Conservation (phyloP, 2,797 vertebrate genomes). For the Muraenolepis orangiensis region DNA sequence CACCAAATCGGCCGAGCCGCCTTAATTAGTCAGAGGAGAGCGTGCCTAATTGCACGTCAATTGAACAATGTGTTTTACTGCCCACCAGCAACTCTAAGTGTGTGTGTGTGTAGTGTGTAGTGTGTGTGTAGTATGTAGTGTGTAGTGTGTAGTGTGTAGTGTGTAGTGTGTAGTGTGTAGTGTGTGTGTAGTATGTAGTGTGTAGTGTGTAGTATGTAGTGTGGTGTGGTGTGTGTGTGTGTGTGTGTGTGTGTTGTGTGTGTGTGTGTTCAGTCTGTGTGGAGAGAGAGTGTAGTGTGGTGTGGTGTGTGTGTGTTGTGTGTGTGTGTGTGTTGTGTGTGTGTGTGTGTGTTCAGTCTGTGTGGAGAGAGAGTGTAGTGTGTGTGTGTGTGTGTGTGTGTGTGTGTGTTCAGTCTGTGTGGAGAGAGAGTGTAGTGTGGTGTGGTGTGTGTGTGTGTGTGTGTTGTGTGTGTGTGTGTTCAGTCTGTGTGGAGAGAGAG, state of each 20-base stretch:
- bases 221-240: too few species aligned
- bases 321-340: not conserved
- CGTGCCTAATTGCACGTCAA: conserved; percentile 71
- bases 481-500: too few species aligned
- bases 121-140: not conserved
- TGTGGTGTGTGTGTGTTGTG: not conserved
- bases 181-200: not conserved
- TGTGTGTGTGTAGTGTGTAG: not conserved
- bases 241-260: not conserved
- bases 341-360: not conserved
- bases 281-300: too few species aligned
- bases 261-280: not conserved
- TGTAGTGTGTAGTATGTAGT: not conserved
- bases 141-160: not conserved
- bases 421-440: not conserved
- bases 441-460: not conserved
- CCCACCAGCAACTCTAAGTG: conserved; percentile 53
- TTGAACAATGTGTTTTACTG: conserved; percentile 71
- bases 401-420: too few species aligned
- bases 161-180: not conserved
- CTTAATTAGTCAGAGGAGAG: conserved; percentile 74
- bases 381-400: not conserved
- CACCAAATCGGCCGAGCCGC: conserved; percentile 64
- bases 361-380: not conserved
- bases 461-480: not conserved